Evolutionary conservation across 2,113 vertebrate genomes (phyloP).

Genomic region (Triplophysa dalaica): DNA sequence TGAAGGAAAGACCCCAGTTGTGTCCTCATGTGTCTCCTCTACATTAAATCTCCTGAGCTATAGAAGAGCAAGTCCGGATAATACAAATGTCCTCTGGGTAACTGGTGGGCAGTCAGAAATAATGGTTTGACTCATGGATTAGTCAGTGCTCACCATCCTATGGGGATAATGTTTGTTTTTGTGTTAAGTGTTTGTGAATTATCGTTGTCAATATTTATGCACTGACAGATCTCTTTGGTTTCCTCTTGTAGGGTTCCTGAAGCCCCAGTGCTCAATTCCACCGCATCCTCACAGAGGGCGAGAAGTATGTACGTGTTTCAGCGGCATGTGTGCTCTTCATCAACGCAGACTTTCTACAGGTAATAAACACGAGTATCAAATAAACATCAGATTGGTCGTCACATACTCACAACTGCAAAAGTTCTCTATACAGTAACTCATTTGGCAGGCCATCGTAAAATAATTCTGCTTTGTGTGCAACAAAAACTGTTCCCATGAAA

Average conservation of each 20-base stretch:
- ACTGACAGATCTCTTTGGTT: background rate
- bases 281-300: constrained; percentile 75
- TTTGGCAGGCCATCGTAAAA: constrained; percentile 1
- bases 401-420: constrained; percentile 27
- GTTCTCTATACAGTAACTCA: background rate
- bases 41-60: no score
- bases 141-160: no score
- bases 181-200: no score
- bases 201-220: no score
- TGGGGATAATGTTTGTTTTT: no score
- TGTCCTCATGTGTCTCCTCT: no score
- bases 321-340: constrained; percentile 76
- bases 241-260: constrained; percentile 75
- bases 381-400: background rate
- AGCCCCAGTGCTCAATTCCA: constrained; percentile 81
- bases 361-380: constrained; percentile 36
- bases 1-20: no score
- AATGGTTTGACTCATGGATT: background rate
- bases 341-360: constrained; percentile 77
- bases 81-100: background rate
- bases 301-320: constrained; percentile 78
- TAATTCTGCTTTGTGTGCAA: background rate
- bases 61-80: no score
- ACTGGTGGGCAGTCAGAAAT: no score
- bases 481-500: background rate